These are phyloP conservation scores for Drosophila yakuba DNA, from an alignment of 1,140 invertebrate species.

Conservation along the genomic window DNA sequence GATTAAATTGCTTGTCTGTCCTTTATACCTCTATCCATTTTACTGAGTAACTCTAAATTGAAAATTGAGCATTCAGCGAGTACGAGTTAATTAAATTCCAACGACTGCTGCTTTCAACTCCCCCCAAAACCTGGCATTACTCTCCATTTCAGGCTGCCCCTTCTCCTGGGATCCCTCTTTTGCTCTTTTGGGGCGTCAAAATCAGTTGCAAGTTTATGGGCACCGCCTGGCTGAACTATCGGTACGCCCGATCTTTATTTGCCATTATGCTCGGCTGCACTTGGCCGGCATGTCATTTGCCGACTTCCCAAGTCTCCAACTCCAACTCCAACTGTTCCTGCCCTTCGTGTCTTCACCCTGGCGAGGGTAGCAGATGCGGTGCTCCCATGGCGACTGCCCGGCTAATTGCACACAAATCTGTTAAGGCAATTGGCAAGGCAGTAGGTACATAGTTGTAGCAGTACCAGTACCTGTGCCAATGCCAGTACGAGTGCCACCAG, in stretches of 20 bases:
- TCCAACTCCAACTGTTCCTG: not conserved
- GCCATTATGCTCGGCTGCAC: constrained; percentile 68
- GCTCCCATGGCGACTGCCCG: constrained; percentile 57
- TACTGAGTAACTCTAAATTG: not conserved
- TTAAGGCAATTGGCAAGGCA: constrained; percentile 67
- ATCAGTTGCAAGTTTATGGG: constrained; percentile 71
- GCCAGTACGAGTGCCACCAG: not conserved
- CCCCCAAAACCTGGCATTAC: not conserved
- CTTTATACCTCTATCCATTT: not conserved
- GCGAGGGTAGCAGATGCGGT: constrained; percentile 15
- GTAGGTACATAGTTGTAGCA: not conserved
- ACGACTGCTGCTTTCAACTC: not conserved
- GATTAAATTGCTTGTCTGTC: too few species aligned
- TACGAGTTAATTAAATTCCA: not conserved
- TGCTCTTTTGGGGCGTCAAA: constrained; percentile 66
- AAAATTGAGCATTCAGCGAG: not conserved
- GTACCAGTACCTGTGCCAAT: not conserved
- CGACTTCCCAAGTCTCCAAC: not conserved
- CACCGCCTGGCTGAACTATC: constrained; percentile 57
- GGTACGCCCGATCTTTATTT: constrained; percentile 66
- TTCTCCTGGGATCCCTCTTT: constrained; percentile 38
- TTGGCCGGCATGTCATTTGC: constrained; percentile 40
- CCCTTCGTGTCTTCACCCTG: constrained; percentile 12
- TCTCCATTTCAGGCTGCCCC: constrained; percentile 16
- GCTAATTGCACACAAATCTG: constrained; percentile 82